Base-by-base conservation (phyloP, 2,113 vertebrate genomes). In the Nothocercus nigrocapillus region DNA sequence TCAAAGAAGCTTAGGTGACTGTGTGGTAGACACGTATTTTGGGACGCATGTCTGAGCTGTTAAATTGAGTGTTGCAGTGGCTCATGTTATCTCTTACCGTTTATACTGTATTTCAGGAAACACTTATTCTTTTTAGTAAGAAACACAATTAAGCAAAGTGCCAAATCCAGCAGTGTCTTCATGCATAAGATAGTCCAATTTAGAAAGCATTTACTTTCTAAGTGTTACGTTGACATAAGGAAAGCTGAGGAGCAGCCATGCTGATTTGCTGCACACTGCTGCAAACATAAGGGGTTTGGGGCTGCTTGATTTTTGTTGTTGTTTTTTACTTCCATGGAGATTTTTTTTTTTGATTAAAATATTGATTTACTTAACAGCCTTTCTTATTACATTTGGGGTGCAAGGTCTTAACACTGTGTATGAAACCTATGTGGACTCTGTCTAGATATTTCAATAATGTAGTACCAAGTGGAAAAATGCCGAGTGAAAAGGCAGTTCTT, bases 91-190 rank as follows among this genome's bases (percentile, higher is more conserved):
- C 67, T 64, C 85, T 86, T 92, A 79, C 63, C n/a, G 8, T 85
- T 69, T 94, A 79, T 88, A 68, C 68, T 96, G 79, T 88, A 88
- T 94, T 93, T 86, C 90, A 94, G 82, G 77, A 87, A 91, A 45
- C 89, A 68, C 78, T 87, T 89, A 36, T 7, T 92, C 18, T 56
- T 76, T 93, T 93, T 44, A 88, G 32, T 56, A 82, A 90, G 73
- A 66, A 95, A 90, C 95, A 40, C 75, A 92, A 19, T 73, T 61
- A 85, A 94, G 83, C 91, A 18, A 97, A 97, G 97, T 97, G 97
- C 97, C 97, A 98, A 97, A 97, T 95, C 79, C 87, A 95, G 92
- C 95, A 81, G 94, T 93, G 88, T 95, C 92, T 94, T 94, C 90
- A 88, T 28, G 21, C 78, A 42, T 63, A 91, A 93, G 73, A 76